Evolutionary conservation across 2,888 invertebrate genomes (phyloP), one percentile per base, ranked within the genome.

Genomic region (Invenusta paracnida): DNA sequence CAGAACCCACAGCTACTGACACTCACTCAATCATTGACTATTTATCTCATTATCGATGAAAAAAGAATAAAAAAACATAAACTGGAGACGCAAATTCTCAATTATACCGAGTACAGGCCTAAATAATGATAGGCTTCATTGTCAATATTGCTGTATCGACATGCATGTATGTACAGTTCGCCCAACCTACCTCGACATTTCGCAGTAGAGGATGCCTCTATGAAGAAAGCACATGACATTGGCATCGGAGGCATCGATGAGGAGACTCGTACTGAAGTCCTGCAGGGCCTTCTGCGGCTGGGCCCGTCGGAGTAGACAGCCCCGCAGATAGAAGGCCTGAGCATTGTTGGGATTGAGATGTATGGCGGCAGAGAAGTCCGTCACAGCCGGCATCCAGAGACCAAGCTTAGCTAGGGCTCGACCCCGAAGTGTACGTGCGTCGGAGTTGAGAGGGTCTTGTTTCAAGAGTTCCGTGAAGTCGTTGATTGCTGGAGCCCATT

Each of bases 251-350:
- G 90, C 90, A 87, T 91, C 90, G 29, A 91, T 89, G 85, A 91
- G 86, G 81, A 91, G 88, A 0, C 91, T 91, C 23, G 91, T 89
- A 88, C 91, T 91, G 88, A 89, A 90, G 88, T 91, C 91, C 88
- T 90, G 90, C 67, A 91, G 87, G 0, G 91, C 90, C 82, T 89
- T 88, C 87, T 89, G 89, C 1, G 90, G 90, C 87, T 91, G 89
- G n/a, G 89, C 88, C 90, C 89, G 91, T 87, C 91, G 88, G 0
- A 91, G 89, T 67, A 91, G 89, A 88, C 91, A 91, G 25, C 89
- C 91, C 23, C 91, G 88, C 85, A 90, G 89, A 87, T 90, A 91
- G 88, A 90, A 91, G 0, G 91, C 91, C 87, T 89, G 86, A 89
- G 90, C 90, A 88, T 89, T 89, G 79, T 89, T 88, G 17, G 91